Evolutionary conservation across 2,888 invertebrate genomes (phyloP).

Genomic region (Hydriomena furcata): DNA sequence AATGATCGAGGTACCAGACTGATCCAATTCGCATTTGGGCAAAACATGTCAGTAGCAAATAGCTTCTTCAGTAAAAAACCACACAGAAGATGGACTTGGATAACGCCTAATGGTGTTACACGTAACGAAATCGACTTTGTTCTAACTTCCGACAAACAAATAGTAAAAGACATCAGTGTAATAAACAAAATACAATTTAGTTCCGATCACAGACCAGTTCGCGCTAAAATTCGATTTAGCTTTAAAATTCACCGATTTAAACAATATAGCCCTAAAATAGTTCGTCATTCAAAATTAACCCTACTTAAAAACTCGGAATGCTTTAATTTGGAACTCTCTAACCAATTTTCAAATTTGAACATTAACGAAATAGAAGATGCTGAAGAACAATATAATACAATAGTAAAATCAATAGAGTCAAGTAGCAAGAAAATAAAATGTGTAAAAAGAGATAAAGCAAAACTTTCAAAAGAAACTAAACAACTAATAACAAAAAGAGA

Average conservation of each 20-base stretch:
- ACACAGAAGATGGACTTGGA: background rate
- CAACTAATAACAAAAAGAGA: background rate
- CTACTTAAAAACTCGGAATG: background rate
- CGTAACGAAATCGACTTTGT: background rate
- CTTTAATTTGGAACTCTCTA: no score
- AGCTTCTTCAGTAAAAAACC: background rate
- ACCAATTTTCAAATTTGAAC: background rate
- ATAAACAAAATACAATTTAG: no score
- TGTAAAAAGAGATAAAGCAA: background rate
- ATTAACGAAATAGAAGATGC: no score
- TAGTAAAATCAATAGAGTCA: background rate
- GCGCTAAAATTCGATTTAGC: no score
- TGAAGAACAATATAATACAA: background rate
- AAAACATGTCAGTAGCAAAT: no score
- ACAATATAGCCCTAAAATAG: no score
- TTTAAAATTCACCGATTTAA: no score
- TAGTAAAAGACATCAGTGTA: no score
- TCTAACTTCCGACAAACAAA: background rate
- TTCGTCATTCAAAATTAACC: background rate
- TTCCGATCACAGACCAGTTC: no score
- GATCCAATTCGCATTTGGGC: no score
- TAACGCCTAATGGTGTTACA: background rate
- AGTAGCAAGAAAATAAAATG: background rate
- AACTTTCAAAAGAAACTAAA: background rate
- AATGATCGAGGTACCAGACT: no score